These are phyloP conservation scores for Axis porcinus DNA, from an alignment of 2,113 vertebrate species.

Conservation along the genomic window DNA sequence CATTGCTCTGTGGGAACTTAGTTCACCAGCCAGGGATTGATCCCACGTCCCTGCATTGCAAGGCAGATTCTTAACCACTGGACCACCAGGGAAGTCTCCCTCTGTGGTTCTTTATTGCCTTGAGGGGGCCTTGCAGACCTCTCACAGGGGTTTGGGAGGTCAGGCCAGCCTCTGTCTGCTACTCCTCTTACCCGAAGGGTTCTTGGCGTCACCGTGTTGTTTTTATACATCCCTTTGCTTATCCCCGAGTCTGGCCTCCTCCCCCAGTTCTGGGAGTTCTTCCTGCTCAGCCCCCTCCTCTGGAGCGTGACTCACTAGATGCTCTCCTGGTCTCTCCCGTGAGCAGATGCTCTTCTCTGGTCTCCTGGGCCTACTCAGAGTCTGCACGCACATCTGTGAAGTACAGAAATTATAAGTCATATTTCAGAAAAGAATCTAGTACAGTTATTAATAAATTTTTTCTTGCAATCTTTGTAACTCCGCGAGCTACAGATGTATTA, in stretches of 20 bases:
- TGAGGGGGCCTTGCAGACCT: neutral
- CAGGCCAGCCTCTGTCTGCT: no score
- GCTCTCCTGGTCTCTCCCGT: neutral
- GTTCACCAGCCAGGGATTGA: neutral
- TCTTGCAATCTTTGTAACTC: neutral
- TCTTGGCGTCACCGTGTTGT: neutral
- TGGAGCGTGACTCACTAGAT: neutral
- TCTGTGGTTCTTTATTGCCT: neutral
- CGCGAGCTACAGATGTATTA: neutral
- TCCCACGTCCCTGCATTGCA: neutral
- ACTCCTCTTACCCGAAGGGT: accelerated
- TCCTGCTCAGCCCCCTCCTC: neutral
- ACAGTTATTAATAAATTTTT: neutral
- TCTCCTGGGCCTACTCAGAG: neutral
- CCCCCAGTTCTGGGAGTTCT: accelerated
- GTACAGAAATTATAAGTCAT: neutral
- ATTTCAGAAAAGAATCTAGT: conserved; percentile 3
- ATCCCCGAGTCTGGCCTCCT: accelerated
- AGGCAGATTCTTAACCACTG: neutral
- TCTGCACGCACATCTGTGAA: neutral
- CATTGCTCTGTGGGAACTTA: neutral
- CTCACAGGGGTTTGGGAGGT: neutral
- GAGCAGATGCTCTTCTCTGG: neutral
- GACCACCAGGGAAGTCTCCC: neutral
- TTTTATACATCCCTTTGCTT: neutral